Base-by-base conservation (phyloP, 2,797 vertebrate genomes). In the Coccyzus lansbergi region DNA sequence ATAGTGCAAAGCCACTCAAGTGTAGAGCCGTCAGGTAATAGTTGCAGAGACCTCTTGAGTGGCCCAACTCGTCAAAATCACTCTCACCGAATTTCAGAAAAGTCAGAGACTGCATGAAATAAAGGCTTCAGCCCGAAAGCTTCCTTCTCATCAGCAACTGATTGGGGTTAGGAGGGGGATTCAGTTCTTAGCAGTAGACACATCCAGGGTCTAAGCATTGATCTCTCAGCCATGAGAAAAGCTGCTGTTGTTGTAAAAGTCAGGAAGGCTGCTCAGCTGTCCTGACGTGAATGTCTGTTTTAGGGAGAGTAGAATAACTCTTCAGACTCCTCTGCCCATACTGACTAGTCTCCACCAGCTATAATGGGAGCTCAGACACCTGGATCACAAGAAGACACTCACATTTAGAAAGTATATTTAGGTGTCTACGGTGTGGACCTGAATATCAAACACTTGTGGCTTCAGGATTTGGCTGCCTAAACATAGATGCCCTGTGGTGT, bases 371-470 rank as follows among this genome's bases (percentile, higher is more conserved):
- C 46, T 89, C 48, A 91, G 84, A 80, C 88, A 84, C 88, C 59
- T 84, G 64, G 76, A 83, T 78, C 60, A 28, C 60, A 67, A 28
- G 76, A 75, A 94, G 82, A 83, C 53, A 26, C 28, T 64, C 65
- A 3, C 62, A 71, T 88, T 96, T 94, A 95, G 94, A 93, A 89
- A 78, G 83, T 88, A 58, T 93, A 86, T 94, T 96, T 96, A 95
- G 48, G 53, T 86, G 92, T 83, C 94, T 93, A 21, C 82, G 69
- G 95, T 90, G 94, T 94, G 85, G 82, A 75, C 72, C 65, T 81
- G 91, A 91, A 60, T 91, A 94, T 89, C 91, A 89, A 94, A 86
- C 15, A 0, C 40, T 69, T 91, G 85, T 91, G 91, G 89, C 51
- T 94, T 78, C 75, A 49, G 65, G 76, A 88, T 94, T 86, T 3